Evolutionary conservation across 92 coral and sea anemone species (phyloP).

Genomic region (Diadumene lineata): DNA sequence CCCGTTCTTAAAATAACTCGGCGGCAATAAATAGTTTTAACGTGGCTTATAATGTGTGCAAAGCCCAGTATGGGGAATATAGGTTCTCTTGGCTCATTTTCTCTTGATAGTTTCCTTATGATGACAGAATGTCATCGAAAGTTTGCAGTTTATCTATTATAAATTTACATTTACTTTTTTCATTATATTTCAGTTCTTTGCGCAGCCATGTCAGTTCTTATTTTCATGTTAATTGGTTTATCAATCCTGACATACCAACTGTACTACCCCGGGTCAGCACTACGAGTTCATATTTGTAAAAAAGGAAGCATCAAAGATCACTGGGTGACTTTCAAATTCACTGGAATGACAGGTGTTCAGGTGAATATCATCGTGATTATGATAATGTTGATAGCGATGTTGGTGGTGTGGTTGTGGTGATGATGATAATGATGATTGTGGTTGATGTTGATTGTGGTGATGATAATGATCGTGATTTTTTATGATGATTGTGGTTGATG

Average conservation of each 20-base stretch:
- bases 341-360: background rate
- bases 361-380: background rate
- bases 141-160: too few species aligned
- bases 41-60: too few species aligned
- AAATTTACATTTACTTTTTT: conserved; percentile 4
- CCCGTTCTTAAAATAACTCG: too few species aligned
- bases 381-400: background rate
- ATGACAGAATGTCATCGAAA: too few species aligned
- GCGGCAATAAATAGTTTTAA: too few species aligned
- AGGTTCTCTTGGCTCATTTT: too few species aligned
- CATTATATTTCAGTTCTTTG: conserved; percentile 59
- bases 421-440: too few species aligned
- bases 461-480: too few species aligned
- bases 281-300: conserved; percentile 71
- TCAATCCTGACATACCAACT: conserved; percentile 59
- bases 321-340: conserved; percentile 36
- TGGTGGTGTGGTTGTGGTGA: background rate
- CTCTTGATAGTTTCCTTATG: too few species aligned
- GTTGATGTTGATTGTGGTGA: too few species aligned
- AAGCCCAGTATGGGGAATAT: too few species aligned
- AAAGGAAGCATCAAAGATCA: conserved; percentile 59
- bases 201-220: conserved; percentile 30
- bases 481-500: too few species aligned
- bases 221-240: conserved; percentile 46
- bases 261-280: conserved; percentile 72